Base-by-base conservation (phyloP, 2,113 vertebrate species). In the Tachysurus vachellii region DNA sequence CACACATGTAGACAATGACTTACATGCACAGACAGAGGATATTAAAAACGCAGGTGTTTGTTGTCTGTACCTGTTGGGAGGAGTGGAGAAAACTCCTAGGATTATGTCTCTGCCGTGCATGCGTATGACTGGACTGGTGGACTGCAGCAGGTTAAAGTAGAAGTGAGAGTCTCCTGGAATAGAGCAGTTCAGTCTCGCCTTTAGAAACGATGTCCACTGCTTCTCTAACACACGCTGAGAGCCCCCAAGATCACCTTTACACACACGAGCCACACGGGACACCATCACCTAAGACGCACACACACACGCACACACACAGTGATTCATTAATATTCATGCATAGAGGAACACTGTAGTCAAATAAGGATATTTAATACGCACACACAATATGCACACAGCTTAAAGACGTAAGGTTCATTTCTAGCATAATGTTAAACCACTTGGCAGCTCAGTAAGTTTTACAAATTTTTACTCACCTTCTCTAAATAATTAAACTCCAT, bases 401-500 rank as follows among this genome's bases (percentile, higher is more conserved):
- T 1, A 76, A 53, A 77, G 28, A 84, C 5, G 11, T 44, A 21
- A 19, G n/a, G 23, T 26, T 36, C 31, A 47, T 61, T n/a, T 17
- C 16, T 44, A 56, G 47, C 11, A 16, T 5, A 62, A 62, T 44
- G 47, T n/a, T 76, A 16, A 76, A 44, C 31, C 6, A 44, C 3
- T 73, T 44, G 8, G 16, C 36, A 21, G 7, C 21, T 21, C 70
- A 21, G 70, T 21, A 73, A 1, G 14, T 70, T 71, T 70, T 36
- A 70, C 31, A 1, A 36, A 36, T 36, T 36, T 44, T 26, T 54
- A n/a, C 89, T 91, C 84, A 99, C 98, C 97, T 99, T 99, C 93
- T 99, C 98, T 76, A 99, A 93, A 91, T 98, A 98, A 93, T 97
- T 99, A 91, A 98, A 99, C 92, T 99, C 98, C 97, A 99, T 98